A percentile compares a stretch with the other conserved stretches of the same genome.
These are phyloP conservation scores for Aythya fuligula DNA, from an alignment of 2,797 vertebrate species.

Conservation along the genomic window DNA sequence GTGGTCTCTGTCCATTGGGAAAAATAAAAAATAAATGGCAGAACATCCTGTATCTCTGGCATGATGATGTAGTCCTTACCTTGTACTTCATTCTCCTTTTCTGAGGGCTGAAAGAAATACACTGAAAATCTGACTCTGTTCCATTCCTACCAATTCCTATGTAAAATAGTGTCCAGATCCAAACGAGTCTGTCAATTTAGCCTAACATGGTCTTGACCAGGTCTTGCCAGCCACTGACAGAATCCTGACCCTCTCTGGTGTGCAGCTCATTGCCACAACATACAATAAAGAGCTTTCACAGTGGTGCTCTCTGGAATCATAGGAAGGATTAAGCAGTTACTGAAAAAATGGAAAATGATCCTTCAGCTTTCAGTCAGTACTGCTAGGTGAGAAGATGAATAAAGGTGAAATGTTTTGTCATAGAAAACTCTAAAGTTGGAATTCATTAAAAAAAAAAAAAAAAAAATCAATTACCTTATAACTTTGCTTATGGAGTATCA, in stretches of 20 bases:
- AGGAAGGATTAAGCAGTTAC: slow-evolving; percentile 11
- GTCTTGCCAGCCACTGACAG: background rate
- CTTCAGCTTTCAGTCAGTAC: background rate
- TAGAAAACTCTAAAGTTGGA: background rate
- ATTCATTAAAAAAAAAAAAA: background rate
- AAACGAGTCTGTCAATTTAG: background rate
- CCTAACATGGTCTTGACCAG: background rate
- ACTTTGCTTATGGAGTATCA: background rate
- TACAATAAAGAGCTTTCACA: background rate
- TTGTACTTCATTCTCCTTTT: background rate
- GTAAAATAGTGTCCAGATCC: background rate
- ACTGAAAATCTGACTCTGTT: background rate
- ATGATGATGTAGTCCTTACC: background rate
- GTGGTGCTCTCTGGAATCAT: background rate
- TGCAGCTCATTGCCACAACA: background rate
- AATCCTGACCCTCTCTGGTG: background rate
- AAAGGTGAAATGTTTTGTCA: background rate
- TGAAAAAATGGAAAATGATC: background rate
- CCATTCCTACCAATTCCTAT: background rate
- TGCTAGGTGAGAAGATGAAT: background rate
- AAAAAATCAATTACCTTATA: too few relatives aligned
- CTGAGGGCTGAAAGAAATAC: background rate
- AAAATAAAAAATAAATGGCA: background rate
- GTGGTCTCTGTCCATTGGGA: background rate
- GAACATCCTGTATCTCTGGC: background rate